phyloP scores from a whole-genome alignment of 2,888 invertebrate genomes.

The Capitulum mitella region DNA sequence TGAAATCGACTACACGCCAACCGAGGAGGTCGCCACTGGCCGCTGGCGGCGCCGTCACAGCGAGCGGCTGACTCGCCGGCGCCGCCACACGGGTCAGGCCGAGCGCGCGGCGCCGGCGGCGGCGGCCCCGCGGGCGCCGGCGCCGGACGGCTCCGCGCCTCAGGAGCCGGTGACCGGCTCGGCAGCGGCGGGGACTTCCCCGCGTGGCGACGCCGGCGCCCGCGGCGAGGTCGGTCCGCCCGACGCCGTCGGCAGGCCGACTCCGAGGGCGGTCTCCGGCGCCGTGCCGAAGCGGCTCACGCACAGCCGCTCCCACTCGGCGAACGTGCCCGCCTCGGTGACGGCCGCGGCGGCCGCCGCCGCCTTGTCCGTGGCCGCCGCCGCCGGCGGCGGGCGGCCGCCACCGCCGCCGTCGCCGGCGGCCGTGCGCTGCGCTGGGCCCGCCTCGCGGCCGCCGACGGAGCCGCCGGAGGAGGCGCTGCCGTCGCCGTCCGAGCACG shows the following conservation, averaged over 20 bases:
- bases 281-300: background rate
- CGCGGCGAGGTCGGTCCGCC: background rate
- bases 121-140: background rate
- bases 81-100: background rate
- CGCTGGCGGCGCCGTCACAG: background rate
- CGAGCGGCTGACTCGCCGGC: background rate
- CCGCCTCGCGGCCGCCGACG: background rate
- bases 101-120: background rate
- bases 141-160: background rate
- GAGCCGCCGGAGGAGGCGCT: background rate
- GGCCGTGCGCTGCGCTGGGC: too few species aligned
- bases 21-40: background rate
- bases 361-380: background rate
- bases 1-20: background rate
- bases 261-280: background rate
- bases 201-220: background rate
- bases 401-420: background rate
- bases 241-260: background rate
- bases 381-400: background rate
- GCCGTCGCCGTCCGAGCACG: background rate
- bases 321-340: background rate
- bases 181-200: background rate
- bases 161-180: background rate
- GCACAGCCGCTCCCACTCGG: conserved; percentile 10
- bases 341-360: background rate